phyloP scores from a whole-genome alignment of 2,113 vertebrate genomes.

The Onychorhynchus coronatus region DNA sequence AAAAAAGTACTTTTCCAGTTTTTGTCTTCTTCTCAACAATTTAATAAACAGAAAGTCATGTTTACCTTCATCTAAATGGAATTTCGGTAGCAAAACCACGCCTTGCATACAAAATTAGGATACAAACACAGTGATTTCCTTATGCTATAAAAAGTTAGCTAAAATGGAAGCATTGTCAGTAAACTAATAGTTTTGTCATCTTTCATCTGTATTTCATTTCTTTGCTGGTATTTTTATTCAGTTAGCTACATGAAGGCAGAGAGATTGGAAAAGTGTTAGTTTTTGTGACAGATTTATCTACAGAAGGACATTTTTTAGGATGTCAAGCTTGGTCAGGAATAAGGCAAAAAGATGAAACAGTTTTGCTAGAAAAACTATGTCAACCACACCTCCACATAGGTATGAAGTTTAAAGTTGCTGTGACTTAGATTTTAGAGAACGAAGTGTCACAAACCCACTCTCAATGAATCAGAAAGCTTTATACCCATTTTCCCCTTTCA shows the following conservation, averaged over 20 bases:
- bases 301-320: neutral
- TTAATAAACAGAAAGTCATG: neutral
- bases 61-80: neutral
- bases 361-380: neutral
- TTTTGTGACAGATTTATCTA: neutral
- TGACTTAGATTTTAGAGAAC: neutral
- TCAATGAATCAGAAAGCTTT: neutral
- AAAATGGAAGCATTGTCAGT: neutral
- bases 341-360: neutral
- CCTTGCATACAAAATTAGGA: neutral
- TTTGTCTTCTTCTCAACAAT: neutral
- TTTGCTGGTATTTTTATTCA: neutral
- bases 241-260: neutral
- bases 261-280: neutral
- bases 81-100: neutral
- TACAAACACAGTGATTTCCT: neutral
- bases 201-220: neutral
- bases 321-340: neutral
- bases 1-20: neutral
- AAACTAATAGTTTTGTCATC: neutral
- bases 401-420: neutral
- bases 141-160: neutral
- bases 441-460: neutral
- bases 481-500: neutral
- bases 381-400: neutral